phyloP scores from a whole-genome alignment of 2,797 vertebrate species.

The Octomys mimax region DNA sequence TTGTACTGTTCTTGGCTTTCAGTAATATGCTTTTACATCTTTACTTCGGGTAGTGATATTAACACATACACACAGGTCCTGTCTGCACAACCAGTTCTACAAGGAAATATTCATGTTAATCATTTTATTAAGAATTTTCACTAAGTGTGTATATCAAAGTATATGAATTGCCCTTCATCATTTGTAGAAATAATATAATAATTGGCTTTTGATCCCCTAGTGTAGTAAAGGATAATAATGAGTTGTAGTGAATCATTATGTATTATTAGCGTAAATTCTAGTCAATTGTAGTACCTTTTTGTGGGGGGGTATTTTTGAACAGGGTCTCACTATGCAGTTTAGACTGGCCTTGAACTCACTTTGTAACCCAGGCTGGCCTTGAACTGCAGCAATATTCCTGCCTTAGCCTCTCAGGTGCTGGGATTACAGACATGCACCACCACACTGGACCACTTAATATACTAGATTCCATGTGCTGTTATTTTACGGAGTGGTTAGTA shows the following conservation, averaged over 20 bases:
- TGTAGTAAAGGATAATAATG: constrained; percentile 24
- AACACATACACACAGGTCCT: not conserved
- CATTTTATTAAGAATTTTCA: constrained; percentile 54
- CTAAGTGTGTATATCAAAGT: not conserved
- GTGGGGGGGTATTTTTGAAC: not conserved
- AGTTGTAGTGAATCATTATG: not conserved
- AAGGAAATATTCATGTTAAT: constrained; percentile 9
- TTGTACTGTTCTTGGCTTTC: not conserved
- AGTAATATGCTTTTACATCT: not conserved
- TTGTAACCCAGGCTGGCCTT: not conserved
- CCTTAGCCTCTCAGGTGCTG: not conserved
- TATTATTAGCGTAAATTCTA: constrained; percentile 40
- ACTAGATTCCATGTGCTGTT: not conserved
- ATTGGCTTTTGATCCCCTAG: constrained; percentile 52
- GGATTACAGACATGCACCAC: not conserved
- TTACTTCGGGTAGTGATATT: not conserved
- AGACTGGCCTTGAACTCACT: not conserved
- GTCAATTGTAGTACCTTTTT: not conserved
- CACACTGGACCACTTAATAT: not conserved
- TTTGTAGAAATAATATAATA: constrained; percentile 38
- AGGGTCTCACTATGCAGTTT: not conserved
- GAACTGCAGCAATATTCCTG: not conserved
- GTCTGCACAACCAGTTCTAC: not conserved
- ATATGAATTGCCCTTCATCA: constrained; percentile 27
- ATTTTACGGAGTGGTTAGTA: constrained; percentile 6